Conservation (phyloP, 2,113 vertebrate species). For the Pterocles gutturalis region DNA sequence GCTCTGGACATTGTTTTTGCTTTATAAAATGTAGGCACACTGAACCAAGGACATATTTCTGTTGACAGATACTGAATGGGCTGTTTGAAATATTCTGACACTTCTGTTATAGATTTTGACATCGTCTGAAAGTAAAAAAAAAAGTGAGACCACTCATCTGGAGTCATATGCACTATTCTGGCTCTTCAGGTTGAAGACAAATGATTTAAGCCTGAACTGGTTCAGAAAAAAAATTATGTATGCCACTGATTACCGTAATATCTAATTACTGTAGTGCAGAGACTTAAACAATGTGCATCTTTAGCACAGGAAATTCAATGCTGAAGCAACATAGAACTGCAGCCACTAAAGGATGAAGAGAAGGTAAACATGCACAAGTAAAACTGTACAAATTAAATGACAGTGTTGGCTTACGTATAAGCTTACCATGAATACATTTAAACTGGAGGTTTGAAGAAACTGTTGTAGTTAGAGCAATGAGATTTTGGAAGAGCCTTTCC, state of each 20-base stretch:
- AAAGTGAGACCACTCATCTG: background rate
- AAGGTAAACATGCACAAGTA: background rate
- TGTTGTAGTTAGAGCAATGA: background rate
- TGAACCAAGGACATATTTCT: background rate
- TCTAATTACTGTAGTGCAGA: background rate
- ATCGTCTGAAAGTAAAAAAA: background rate
- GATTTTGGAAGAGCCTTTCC: background rate
- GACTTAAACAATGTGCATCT: background rate
- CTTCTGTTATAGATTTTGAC: background rate
- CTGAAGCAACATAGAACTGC: background rate
- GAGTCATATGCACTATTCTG: fast-evolving
- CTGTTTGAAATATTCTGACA: background rate
- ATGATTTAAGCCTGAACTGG: background rate
- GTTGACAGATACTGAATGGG: background rate
- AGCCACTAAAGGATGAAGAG: background rate
- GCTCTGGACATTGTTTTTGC: background rate
- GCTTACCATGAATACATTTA: background rate
- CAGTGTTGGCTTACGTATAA: background rate
- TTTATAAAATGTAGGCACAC: background rate
- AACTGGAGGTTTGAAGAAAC: background rate
- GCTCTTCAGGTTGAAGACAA: background rate
- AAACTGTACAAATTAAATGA: background rate
- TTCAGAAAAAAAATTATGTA: background rate
- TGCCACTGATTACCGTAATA: background rate
- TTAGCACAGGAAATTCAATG: background rate